Base-by-base conservation (phyloP, 2,113 vertebrate species). In the Scolopax mira region DNA sequence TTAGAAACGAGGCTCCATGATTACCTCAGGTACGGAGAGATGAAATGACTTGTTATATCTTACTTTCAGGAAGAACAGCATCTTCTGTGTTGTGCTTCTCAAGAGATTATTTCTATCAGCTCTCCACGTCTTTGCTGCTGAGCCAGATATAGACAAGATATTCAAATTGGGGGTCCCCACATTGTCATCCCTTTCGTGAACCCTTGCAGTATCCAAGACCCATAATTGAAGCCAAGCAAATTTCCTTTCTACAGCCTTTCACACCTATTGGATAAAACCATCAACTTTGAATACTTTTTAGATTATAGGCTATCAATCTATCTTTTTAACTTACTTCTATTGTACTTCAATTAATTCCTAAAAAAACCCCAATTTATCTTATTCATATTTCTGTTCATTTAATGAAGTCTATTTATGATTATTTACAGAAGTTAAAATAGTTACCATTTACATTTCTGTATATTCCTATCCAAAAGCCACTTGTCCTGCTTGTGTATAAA, bases 381-480 rank as follows among this genome's bases (percentile, higher is more conserved):
- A 57, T 8, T 66, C 19, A 22, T 54, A 37, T 71, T 94, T 90
- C 54, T 55, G 4, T 52, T 27, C 12, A 25, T 75, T 75, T 65
- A 64, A 49, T 79, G 8, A 73, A 65, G 5, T 18, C 10, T 65
- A 13, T 35, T 77, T 71, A 24, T 89, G 14, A 31, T 58, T 54
- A 65, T 64, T 42, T 70, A 25, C 27, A 22, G 27, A 84, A 60
- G 7, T 79, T 79, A 24, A 37, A 79, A 66, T 37, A 83, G 18
- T 72, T 98, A 99, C 99, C 98, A 88, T 98, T 97, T 52, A 98
- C 96, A 84, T 98, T 99, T 95, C 98, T 98, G 61, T 98, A 98
- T 44, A 99, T 77, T 86, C 99, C 99, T 79, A 98, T 98, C 99
- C 99, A 99, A 97, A 99, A 99, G 9, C 93, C 96, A 24, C 96